Conservation (phyloP, 2,888 invertebrate species). For the Scaptomyza caliginosa region DNA sequence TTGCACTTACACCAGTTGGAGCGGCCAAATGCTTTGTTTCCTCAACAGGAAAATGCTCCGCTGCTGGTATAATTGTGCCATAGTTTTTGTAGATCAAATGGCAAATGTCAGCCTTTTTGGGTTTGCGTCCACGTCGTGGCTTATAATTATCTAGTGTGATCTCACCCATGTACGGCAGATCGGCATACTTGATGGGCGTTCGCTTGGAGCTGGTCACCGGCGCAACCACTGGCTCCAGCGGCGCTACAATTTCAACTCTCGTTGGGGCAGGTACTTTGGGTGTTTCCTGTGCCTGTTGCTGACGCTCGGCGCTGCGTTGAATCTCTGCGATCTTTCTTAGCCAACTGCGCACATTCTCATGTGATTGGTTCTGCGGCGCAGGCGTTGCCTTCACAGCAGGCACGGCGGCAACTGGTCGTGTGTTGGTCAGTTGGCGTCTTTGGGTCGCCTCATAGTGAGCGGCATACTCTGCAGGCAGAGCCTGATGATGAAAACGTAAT, state of each 20-base stretch:
- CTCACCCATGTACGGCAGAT: slow-evolving; percentile 96
- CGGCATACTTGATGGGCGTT: slow-evolving; percentile 89
- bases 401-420: slow-evolving; percentile 66
- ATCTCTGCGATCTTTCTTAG: slow-evolving; percentile 90
- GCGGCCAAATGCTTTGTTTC: slow-evolving; percentile 7
- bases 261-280: slow-evolving; percentile 5
- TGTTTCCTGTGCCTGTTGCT: slow-evolving; percentile 50
- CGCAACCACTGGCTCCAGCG: neutral
- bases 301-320: slow-evolving; percentile 85
- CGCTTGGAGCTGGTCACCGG: slow-evolving; percentile 71
- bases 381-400: slow-evolving; percentile 72
- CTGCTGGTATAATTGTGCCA: slow-evolving; percentile 90
- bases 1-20: neutral
- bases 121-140: slow-evolving; percentile 93
- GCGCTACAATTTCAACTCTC: neutral
- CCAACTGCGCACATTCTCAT: slow-evolving; percentile 90
- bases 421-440: slow-evolving; percentile 84
- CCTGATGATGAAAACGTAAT: slow-evolving; percentile 92
- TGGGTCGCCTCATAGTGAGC: slow-evolving; percentile 91
- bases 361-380: slow-evolving; percentile 84
- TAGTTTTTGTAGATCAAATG: slow-evolving; percentile 96
- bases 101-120: slow-evolving; percentile 96
- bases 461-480: slow-evolving; percentile 90
- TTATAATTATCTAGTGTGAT: slow-evolving; percentile 95
- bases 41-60: slow-evolving; percentile 7